Percentiles rank a stretch among this genome's conserved stretches.
Conservation (phyloP, 2,113 vertebrate genomes). For the Strix uralensis region DNA sequence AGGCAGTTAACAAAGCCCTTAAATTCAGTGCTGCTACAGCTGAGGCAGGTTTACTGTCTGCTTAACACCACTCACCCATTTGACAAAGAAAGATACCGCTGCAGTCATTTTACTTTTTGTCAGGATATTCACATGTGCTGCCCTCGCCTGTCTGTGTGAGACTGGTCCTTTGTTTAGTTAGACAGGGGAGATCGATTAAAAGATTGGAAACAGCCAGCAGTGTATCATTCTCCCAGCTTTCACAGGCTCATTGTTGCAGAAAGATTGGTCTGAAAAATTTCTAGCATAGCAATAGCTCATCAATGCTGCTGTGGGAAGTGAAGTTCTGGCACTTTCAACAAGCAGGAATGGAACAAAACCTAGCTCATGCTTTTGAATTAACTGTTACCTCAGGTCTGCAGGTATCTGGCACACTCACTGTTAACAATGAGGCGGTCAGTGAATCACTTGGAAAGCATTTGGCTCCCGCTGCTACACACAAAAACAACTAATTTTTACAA, state of each 20-base stretch:
- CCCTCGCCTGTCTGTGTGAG: slow-evolving; percentile 32
- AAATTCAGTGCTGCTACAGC: neutral
- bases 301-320: neutral
- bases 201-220: neutral
- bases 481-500: neutral
- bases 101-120: slow-evolving; percentile 6
- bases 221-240: neutral
- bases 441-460: neutral
- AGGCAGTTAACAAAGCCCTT: slow-evolving; percentile 15
- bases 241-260: neutral
- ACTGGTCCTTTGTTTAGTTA: slow-evolving; percentile 16
- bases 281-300: neutral
- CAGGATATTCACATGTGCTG: slow-evolving; percentile 14
- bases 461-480: neutral
- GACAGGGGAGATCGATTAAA: slow-evolving; percentile 26
- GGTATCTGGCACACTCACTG: neutral
- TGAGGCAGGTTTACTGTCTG: neutral
- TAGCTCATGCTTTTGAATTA: neutral
- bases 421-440: neutral
- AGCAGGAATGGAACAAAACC: neutral
- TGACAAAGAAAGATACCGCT: slow-evolving; percentile 21
- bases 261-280: neutral
- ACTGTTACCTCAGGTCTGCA: neutral
- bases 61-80: neutral
- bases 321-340: neutral